Conservation (phyloP, 2,888 invertebrate species). For the Trachelus troglodyta region DNA sequence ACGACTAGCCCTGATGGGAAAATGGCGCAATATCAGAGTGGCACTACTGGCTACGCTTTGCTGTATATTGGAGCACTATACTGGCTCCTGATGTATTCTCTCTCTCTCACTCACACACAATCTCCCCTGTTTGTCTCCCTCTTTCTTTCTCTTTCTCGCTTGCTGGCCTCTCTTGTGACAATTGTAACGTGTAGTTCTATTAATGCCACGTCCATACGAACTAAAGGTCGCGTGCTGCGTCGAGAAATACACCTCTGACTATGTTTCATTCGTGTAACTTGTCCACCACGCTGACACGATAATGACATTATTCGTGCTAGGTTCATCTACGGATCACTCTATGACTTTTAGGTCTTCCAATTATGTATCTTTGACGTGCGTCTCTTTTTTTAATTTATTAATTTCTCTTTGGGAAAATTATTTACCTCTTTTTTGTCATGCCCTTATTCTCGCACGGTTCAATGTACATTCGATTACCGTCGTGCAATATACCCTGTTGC, state of each 20-base stretch:
- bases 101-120: not conserved
- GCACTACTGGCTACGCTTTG: not conserved
- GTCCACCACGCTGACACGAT: not conserved
- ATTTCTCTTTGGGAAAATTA: not conserved
- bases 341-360: not conserved
- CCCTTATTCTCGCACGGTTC: not conserved
- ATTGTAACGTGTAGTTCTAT: conserved; percentile 32
- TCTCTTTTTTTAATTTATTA: not conserved
- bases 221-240: conserved; percentile 22
- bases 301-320: not conserved
- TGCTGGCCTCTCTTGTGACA: not conserved
- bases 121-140: not conserved
- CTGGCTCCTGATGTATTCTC: not conserved
- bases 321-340: not conserved
- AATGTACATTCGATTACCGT: not conserved
- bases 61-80: not conserved
- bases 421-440: conserved; percentile 15
- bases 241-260: not conserved
- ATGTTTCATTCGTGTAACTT: not conserved
- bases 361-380: not conserved
- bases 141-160: not conserved
- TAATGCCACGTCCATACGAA: conserved; percentile 42
- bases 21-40: not conserved
- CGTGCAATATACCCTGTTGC: not conserved
- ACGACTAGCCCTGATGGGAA: not conserved